These are phyloP conservation scores for Clarias laeviceps DNA, from an alignment of 2,797 vertebrate genomes.

Conservation along the genomic window DNA sequence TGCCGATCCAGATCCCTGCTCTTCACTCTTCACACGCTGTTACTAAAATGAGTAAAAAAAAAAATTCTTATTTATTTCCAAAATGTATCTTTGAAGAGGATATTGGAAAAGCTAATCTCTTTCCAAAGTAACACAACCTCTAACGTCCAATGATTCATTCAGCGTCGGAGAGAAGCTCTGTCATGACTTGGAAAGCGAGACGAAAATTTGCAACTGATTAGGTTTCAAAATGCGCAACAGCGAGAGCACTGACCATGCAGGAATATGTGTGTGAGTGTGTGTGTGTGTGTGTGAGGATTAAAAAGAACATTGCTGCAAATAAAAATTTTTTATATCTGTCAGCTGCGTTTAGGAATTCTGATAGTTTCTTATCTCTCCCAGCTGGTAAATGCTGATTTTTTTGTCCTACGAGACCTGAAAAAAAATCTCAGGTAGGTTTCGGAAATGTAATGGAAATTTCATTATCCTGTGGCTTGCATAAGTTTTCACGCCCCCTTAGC, in stretches of 20 bases:
- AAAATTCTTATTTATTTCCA: not conserved
- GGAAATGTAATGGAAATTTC: slow-evolving; percentile 31
- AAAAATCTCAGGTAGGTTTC: slow-evolving; percentile 25
- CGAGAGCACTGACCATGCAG: slow-evolving; percentile 7
- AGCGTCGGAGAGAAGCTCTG: slow-evolving; percentile 4
- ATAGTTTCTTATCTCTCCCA: slow-evolving; percentile 33
- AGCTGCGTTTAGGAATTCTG: slow-evolving; percentile 23
- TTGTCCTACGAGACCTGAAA: not conserved
- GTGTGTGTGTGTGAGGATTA: slow-evolving; percentile 8
- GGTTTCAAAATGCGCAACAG: not conserved
- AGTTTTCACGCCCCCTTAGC: not conserved
- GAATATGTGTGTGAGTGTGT: not conserved
- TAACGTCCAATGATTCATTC: not conserved
- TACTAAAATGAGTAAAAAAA: not conserved
- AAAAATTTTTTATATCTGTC: slow-evolving; percentile 21
- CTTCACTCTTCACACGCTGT: not conserved
- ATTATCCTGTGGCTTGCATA: slow-evolving; percentile 22
- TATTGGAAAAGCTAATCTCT: slow-evolving; percentile 7
- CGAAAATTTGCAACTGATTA: slow-evolving; percentile 5
- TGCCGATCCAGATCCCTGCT: not conserved
- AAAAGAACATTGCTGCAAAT: slow-evolving; percentile 16
- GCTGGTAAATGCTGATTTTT: slow-evolving; percentile 20
- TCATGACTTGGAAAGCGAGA: slow-evolving; percentile 8
- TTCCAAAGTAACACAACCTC: not conserved
- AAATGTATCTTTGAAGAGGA: not conserved